phyloP scores from a whole-genome alignment of 2,113 vertebrate genomes.

The Labrus mixtus region DNA sequence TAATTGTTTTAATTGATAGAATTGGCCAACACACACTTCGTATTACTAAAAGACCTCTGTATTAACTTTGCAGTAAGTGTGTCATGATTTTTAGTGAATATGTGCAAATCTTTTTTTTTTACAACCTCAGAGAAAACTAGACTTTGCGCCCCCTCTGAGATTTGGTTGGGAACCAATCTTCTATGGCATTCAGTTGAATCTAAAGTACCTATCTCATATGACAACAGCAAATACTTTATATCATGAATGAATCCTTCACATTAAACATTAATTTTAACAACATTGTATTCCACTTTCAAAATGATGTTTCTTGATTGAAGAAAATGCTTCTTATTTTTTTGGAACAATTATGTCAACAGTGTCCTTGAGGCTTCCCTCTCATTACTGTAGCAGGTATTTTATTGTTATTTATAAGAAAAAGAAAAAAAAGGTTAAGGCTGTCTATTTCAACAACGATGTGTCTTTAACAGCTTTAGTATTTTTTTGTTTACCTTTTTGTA shows the following conservation, averaged over 20 bases:
- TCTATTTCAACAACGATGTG: constrained; percentile 64
- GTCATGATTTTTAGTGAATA: too few species aligned
- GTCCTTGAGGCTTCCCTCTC: constrained; percentile 39
- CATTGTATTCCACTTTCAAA: constrained; percentile 39
- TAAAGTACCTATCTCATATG: constrained; percentile 1
- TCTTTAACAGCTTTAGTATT: constrained; percentile 73
- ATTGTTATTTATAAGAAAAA: constrained; percentile 81
- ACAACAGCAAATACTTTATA: constrained; percentile 27
- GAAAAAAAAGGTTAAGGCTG: constrained; percentile 56
- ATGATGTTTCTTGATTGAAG: constrained; percentile 1
- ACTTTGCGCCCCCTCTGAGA: too few species aligned
- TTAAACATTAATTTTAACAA: constrained; percentile 29
- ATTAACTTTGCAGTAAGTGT: too few species aligned
- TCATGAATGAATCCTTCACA: too few species aligned
- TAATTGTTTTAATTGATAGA: too few species aligned
- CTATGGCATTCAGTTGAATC: constrained; percentile 33
- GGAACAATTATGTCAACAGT: constrained; percentile 41
- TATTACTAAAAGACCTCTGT: too few species aligned
- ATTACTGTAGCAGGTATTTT: constrained; percentile 74
- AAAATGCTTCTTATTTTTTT: constrained; percentile 31
- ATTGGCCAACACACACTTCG: too few species aligned
- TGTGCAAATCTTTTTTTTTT: too few species aligned
- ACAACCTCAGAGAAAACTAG: too few species aligned
- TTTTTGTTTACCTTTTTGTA: constrained; percentile 66
- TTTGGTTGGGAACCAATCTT: too few species aligned